Conservation (phyloP, 2,113 vertebrate genomes). For the Psittacula cyanocephala region DNA sequence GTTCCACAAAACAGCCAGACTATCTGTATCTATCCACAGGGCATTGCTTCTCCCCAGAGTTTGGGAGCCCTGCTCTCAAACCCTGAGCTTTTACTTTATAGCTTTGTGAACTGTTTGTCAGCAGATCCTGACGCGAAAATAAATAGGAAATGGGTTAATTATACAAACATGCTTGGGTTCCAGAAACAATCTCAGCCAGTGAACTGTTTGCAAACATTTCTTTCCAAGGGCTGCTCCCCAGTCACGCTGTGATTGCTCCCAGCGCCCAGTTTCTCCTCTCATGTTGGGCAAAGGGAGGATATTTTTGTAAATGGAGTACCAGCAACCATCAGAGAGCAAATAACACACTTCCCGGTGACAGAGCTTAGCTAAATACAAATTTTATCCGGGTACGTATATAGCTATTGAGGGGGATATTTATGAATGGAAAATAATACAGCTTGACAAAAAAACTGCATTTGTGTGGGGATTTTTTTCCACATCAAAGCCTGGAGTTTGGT, state of each 20-base stretch:
- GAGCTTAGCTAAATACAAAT: constrained; percentile 52
- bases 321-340: not conserved
- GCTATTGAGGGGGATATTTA: constrained; percentile 37
- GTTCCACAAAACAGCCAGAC: not conserved
- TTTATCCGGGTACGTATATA: constrained; percentile 19
- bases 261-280: not conserved
- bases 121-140: not conserved
- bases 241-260: not conserved
- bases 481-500: not conserved
- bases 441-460: not conserved
- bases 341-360: not conserved
- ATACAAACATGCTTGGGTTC: not conserved
- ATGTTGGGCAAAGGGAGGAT: not conserved
- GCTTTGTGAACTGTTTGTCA: not conserved
- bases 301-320: not conserved
- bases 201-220: not conserved
- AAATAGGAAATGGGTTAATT: constrained; percentile 19
- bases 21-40: not conserved
- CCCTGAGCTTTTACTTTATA: not conserved
- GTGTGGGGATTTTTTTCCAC: not conserved
- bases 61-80: not conserved
- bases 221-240: not conserved
- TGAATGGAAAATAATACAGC: constrained; percentile 44
- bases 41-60: not conserved
- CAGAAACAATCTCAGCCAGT: not conserved